A percentile compares a stretch with the other conserved stretches of the same genome.
These are phyloP conservation scores for Taxidea taxus DNA, from an alignment of 2,113 vertebrate genomes.

Conservation along the genomic window DNA sequence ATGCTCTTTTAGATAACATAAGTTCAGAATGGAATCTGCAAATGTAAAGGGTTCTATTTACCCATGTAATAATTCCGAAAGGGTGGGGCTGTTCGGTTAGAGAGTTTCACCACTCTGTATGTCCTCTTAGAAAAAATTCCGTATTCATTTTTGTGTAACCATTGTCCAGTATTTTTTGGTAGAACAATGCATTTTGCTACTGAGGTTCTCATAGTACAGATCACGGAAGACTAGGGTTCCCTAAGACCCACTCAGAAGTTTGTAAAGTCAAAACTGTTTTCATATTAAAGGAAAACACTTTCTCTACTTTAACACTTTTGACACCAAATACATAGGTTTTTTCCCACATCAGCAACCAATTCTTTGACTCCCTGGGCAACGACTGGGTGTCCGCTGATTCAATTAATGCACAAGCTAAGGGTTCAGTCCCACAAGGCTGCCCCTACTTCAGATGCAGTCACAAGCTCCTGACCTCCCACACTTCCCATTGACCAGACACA, in stretches of 20 bases:
- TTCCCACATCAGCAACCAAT: not conserved
- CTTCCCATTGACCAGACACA: not conserved
- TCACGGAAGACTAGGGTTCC: not conserved
- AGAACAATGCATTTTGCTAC: not conserved
- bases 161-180: not conserved
- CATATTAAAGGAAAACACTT: not conserved
- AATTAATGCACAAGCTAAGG: not conserved
- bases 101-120: not conserved
- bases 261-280: not conserved
- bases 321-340: not conserved
- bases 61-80: not conserved
- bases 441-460: not conserved
- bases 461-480: not conserved
- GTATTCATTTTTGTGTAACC: not conserved
- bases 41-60: not conserved
- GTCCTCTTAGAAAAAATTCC: not conserved
- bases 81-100: not conserved
- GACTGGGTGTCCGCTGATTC: not conserved
- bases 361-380: not conserved
- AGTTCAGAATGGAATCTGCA: not conserved
- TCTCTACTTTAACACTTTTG: not conserved
- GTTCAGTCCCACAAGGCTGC: not conserved
- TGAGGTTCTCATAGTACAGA: not conserved
- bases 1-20: not conserved
- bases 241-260: not conserved